Evolutionary conservation across 2,113 vertebrate species (phyloP).

Genomic region (Indicator maculatus): DNA sequence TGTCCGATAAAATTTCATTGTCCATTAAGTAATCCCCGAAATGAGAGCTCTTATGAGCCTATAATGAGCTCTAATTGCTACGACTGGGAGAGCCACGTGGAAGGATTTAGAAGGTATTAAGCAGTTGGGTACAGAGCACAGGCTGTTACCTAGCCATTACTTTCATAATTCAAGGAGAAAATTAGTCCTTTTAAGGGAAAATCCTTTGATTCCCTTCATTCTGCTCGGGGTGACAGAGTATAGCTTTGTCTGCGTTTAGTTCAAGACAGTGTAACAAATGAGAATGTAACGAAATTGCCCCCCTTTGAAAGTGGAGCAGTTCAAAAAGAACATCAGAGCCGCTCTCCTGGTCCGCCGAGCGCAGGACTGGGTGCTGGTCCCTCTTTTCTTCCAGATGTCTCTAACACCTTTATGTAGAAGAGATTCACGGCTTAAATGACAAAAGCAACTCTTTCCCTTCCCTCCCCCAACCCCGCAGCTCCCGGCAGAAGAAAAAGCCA

Average conservation of each 20-base stretch:
- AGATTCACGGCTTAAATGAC: conserved; percentile 63
- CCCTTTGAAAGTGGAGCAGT: conserved; percentile 64
- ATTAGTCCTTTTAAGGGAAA: conserved; percentile 96
- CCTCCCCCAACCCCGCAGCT: background rate
- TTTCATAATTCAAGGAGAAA: conserved; percentile 99
- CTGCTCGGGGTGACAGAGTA: conserved; percentile 84
- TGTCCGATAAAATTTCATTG: conserved; percentile 97
- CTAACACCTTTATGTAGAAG: conserved; percentile 55
- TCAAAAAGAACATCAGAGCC: conserved; percentile 71
- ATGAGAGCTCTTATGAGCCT: conserved; percentile 99
- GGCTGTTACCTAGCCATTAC: conserved; percentile 97
- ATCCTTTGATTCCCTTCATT: conserved; percentile 91
- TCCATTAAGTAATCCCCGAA: conserved; percentile 98
- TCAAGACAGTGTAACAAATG: conserved; percentile 81
- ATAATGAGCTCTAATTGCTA: conserved; percentile 99
- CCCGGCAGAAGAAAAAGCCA: background rate
- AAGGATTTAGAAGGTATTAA: conserved; percentile 99
- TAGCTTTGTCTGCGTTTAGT: conserved; percentile 82
- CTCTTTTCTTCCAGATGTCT: conserved; percentile 49
- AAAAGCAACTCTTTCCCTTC: conserved; percentile 48
- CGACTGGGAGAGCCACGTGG: conserved; percentile 97
- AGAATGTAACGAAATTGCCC: conserved; percentile 79
- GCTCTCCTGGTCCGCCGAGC: background rate
- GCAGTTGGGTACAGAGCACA: conserved; percentile 95
- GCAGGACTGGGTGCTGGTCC: conserved; percentile 36